Evolutionary conservation across 1,140 invertebrate species (phyloP).

Genomic region (Aethina tumida): DNA sequence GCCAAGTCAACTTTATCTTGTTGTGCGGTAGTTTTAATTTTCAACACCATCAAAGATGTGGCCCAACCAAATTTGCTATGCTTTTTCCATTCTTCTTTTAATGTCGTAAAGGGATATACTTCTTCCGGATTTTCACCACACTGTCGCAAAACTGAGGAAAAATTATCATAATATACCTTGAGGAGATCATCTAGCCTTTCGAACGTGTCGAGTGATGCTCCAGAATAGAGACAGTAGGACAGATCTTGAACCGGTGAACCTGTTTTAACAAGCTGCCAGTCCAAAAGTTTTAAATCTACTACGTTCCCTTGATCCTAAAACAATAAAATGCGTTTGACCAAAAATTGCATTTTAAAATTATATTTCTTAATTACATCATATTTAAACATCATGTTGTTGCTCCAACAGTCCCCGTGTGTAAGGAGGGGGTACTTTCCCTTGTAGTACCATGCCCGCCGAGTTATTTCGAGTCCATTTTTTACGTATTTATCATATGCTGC

Average conservation of each 20-base stretch:
- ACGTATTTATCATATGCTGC: too few relatives aligned
- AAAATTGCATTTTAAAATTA: conserved; percentile 1
- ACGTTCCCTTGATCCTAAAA: conserved; percentile 9
- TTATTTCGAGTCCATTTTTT: too few relatives aligned
- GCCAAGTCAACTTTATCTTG: too few relatives aligned
- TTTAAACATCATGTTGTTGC: conserved; percentile 18
- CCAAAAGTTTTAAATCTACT: conserved; percentile 31
- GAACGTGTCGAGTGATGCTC: conserved; percentile 40
- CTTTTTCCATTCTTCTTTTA: conserved; percentile 30
- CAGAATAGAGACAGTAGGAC: conserved; percentile 46
- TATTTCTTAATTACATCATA: conserved; percentile 12
- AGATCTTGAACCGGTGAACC: conserved; percentile 48
- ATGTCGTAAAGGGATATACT: conserved; percentile 37
- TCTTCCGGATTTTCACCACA: conserved; percentile 36
- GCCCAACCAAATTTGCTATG: conserved; percentile 30
- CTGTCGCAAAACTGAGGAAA: conserved; percentile 32
- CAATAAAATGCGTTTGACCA: conserved; percentile 1
- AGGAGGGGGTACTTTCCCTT: conserved; percentile 12
- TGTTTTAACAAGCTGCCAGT: conserved; percentile 45
- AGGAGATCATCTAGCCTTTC: conserved; percentile 38
- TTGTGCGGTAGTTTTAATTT: too few relatives aligned
- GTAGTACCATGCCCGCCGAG: too few relatives aligned
- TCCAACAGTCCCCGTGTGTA: conserved; percentile 17
- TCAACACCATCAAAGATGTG: conserved; percentile 9
- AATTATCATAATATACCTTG: conserved; percentile 42